phyloP scores from a whole-genome alignment of 2,888 invertebrate genomes.

The Papilio gigon region DNA sequence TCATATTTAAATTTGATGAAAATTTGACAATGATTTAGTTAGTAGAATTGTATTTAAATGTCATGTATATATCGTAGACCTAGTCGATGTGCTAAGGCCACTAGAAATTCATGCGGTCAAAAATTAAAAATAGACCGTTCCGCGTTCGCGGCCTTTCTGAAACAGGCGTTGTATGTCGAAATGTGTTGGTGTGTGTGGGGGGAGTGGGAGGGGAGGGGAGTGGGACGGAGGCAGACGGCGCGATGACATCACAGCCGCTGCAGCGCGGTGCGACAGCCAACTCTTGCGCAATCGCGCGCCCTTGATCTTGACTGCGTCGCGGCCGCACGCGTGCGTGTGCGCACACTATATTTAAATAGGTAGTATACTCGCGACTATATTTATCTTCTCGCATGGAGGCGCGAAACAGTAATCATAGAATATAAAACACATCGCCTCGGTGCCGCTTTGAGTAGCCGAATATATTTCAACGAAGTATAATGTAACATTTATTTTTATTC shows the following conservation, averaged over 20 bases:
- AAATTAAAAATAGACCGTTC: slow-evolving; percentile 74
- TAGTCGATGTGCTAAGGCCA: slow-evolving; percentile 45
- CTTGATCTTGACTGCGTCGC: slow-evolving; percentile 83
- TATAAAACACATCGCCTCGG: slow-evolving; percentile 46
- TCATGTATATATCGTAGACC: slow-evolving; percentile 34
- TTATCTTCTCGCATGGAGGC: slow-evolving; percentile 75
- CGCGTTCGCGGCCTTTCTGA: slow-evolving; percentile 72
- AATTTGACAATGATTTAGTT: not conserved
- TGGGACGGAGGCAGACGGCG: slow-evolving; percentile 64
- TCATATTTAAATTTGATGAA: slow-evolving; percentile 1
- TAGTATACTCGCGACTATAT: slow-evolving; percentile 71
- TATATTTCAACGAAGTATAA: not conserved
- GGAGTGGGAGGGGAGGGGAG: slow-evolving; percentile 51
- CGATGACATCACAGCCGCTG: slow-evolving; percentile 78
- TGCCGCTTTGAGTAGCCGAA: slow-evolving; percentile 7
- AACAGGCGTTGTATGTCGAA: slow-evolving; percentile 48
- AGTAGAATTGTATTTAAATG: slow-evolving; percentile 23
- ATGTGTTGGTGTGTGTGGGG: slow-evolving; percentile 46
- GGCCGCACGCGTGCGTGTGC: slow-evolving; percentile 77
- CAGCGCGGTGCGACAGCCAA: slow-evolving; percentile 78
- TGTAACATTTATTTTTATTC: not conserved
- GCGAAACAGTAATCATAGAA: slow-evolving; percentile 69
- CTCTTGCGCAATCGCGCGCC: slow-evolving; percentile 81
- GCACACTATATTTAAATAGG: slow-evolving; percentile 65
- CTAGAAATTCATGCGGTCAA: slow-evolving; percentile 50